Base-by-base conservation (phyloP, 2,888 invertebrate species). In the Harpagoxenus sublaevis region DNA sequence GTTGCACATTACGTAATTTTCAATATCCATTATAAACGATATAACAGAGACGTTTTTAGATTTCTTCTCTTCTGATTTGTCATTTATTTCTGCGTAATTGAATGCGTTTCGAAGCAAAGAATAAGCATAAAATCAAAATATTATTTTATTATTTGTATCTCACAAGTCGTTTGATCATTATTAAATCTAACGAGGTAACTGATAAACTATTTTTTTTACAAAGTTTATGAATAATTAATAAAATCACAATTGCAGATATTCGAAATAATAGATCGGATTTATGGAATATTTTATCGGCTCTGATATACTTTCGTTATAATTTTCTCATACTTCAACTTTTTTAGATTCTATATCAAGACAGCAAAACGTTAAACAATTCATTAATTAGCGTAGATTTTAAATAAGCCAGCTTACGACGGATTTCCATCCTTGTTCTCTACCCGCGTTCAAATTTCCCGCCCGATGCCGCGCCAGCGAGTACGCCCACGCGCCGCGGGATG, bases 401-500 rank as follows among this genome's bases (percentile, higher is more conserved):
- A 18, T 10, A 1, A 48, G 31, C 18, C 12, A 55, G n/a, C n/a
- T 23, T n/a, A 4, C 35, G 2, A 45, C 1, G 35, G 35, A 3
- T 28, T 5, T 23, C 12, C 10, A 4, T 23, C 28, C 3, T 23
- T 5, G 9, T n/a, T 60, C 4, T 12, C 35, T 12, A 4, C 35
- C 28, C 23, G 51, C 39, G 23, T 89, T 89, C 18, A n/a, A 89
- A 89, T 65, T n/a, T 85, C 78, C 68, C 89, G 85, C 83, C n/a
- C 63, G 57, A 6, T 3, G 1, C 12, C 6, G 28, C 3, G 65
- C 2, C 28, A 63, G 0, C 35, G 62, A 62, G 84, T 86, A 53
- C 15, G n/a, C 9, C 8, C 8, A 57, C 2, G 5, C 15, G 35
- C 71, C 89, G 88, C 73, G 60, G 91, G 94, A 92, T 93, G 92